A percentile compares a stretch with the other conserved stretches of the same genome.
These are phyloP conservation scores for Fregetta grallaria DNA, from an alignment of 2,113 vertebrate genomes.

Conservation along the genomic window DNA sequence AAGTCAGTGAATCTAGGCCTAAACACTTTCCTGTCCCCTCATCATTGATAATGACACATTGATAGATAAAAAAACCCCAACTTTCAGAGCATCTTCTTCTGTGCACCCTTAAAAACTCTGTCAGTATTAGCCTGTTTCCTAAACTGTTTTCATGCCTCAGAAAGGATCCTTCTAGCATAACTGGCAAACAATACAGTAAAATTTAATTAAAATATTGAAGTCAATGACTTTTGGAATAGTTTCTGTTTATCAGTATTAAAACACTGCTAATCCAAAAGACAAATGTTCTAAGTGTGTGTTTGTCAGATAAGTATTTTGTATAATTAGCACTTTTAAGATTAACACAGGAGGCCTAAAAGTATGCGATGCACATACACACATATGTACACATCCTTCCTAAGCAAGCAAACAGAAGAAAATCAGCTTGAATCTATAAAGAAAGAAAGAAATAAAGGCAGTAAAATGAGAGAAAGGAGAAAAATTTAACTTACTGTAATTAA, in stretches of 20 bases:
- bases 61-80: neutral
- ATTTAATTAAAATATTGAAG: slow-evolving; percentile 71
- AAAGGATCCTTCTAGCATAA: slow-evolving; percentile 48
- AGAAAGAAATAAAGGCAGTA: neutral
- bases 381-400: neutral
- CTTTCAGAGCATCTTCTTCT: neutral
- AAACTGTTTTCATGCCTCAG: slow-evolving; percentile 48
- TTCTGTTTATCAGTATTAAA: slow-evolving; percentile 72
- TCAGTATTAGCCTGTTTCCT: neutral
- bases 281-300: slow-evolving; percentile 59
- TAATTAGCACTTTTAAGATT: slow-evolving; percentile 67
- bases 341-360: slow-evolving; percentile 11
- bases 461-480: neutral
- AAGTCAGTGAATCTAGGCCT: neutral
- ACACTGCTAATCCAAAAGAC: slow-evolving; percentile 63
- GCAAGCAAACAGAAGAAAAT: neutral
- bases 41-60: neutral
- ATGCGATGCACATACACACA: neutral
- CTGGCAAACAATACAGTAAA: slow-evolving; percentile 52
- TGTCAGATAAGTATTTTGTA: slow-evolving; percentile 70
- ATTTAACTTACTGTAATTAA: neutral
- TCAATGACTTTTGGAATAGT: slow-evolving; percentile 65
- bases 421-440: neutral
- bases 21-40: neutral
- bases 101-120: neutral